Conservation (phyloP, 2,888 invertebrate species). For the Drosophila cognata region DNA sequence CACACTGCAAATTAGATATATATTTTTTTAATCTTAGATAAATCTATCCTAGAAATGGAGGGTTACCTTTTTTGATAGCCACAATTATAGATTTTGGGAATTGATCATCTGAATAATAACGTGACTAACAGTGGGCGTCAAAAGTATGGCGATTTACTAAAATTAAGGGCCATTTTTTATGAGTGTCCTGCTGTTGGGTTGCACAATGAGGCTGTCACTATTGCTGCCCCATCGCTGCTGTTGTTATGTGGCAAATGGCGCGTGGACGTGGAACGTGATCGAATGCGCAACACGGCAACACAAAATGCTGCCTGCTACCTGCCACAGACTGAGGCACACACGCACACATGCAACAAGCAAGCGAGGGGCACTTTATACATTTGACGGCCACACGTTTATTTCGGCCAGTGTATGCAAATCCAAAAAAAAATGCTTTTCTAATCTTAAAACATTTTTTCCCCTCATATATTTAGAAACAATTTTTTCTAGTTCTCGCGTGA, state of each 20-base stretch:
- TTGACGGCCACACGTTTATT: not conserved
- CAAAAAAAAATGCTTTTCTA: not conserved
- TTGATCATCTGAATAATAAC: too few species aligned
- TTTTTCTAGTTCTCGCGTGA: not conserved
- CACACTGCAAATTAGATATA: too few species aligned
- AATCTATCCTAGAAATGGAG: too few species aligned
- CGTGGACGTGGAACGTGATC: conserved; percentile 55
- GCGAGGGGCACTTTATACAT: conserved; percentile 9
- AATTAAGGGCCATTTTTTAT: not conserved
- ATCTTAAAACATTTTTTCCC: not conserved
- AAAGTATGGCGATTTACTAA: too few species aligned
- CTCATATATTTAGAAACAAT: not conserved
- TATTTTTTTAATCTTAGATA: too few species aligned
- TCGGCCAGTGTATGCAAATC: not conserved
- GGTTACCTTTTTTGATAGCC: too few species aligned
- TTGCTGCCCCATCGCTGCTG: conserved; percentile 27
- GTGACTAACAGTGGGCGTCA: too few species aligned
- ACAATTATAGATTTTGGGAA: too few species aligned
- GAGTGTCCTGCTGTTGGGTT: conserved; percentile 37
- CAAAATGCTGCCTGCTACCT: conserved; percentile 25
- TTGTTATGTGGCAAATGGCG: conserved; percentile 74
- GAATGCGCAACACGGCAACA: conserved; percentile 53
- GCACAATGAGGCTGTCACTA: not conserved
- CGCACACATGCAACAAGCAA: conserved; percentile 7
- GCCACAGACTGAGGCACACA: conserved; percentile 21